Percentiles rank a stretch among this genome's conserved stretches.
Evolutionary conservation across 2,888 invertebrate genomes (phyloP).

Genomic region (Aplocera efformata): DNA sequence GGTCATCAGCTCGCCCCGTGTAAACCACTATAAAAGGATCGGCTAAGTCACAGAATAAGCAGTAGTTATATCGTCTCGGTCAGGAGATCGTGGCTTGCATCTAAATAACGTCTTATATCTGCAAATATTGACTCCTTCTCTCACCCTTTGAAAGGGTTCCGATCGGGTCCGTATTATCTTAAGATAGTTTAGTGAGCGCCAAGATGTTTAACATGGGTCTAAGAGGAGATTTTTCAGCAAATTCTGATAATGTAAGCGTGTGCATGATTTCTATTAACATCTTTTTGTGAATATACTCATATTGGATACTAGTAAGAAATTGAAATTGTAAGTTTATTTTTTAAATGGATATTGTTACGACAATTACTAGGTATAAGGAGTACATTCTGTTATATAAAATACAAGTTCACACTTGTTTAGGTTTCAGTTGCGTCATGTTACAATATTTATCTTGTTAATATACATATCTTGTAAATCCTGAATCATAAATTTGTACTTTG

Average conservation of each 20-base stretch:
- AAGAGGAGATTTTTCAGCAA: constrained; percentile 41
- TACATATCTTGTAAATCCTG: no score
- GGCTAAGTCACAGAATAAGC: constrained; percentile 32
- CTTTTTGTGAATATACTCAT: constrained; percentile 8
- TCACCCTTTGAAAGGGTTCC: constrained; percentile 67
- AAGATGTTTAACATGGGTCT: constrained; percentile 55
- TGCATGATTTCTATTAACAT: constrained; percentile 23
- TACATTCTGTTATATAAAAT: no score
- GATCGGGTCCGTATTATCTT: constrained; percentile 69
- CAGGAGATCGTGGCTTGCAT: constrained; percentile 73
- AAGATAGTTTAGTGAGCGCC: constrained; percentile 66
- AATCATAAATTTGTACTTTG: no score
- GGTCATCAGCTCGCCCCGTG: no score
- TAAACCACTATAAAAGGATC: constrained; percentile 45
- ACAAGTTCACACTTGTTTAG: no score
- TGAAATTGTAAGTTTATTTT: no score
- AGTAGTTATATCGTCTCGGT: constrained; percentile 34
- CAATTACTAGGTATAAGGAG: no score
- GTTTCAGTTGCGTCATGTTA: no score
- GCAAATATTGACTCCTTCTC: constrained; percentile 76
- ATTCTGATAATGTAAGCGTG: constrained; percentile 29
- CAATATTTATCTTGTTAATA: no score
- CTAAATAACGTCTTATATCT: constrained; percentile 78
- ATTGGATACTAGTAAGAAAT: no score
- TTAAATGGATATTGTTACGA: no score